A percentile compares a stretch with the other conserved stretches of the same genome.
phyloP scores from a whole-genome alignment of 2,888 invertebrate genomes.

The Monopis laevigella region DNA sequence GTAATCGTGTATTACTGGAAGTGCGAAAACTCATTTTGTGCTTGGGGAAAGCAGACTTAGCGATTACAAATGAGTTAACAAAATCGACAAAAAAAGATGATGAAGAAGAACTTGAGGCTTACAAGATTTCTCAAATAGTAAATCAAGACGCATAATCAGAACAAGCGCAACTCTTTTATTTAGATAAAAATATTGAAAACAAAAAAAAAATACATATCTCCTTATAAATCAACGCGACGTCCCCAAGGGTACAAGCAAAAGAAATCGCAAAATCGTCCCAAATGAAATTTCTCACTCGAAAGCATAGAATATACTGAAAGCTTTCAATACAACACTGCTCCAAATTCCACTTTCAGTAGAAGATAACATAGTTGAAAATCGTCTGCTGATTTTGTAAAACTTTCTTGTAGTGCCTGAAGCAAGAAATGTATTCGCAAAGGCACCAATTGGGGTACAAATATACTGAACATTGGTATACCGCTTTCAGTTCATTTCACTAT shows the following conservation, averaged over 20 bases:
- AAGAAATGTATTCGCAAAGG: constrained; percentile 47
- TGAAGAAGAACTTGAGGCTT: too few species aligned
- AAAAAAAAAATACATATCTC: constrained; percentile 31
- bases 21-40: too few species aligned
- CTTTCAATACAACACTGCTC: constrained; percentile 19
- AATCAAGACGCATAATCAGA: too few species aligned
- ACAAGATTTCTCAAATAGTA: too few species aligned
- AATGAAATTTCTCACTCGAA: constrained; percentile 60
- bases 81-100: too few species aligned
- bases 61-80: too few species aligned
- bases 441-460: constrained; percentile 49
- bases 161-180: too few species aligned
- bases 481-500: too few species aligned
- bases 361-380: constrained; percentile 20
- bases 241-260: constrained; percentile 39
- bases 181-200: too few species aligned
- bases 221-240: constrained; percentile 49
- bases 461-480: constrained; percentile 23
- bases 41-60: too few species aligned
- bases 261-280: constrained; percentile 58
- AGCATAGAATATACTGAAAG: constrained; percentile 39
- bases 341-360: constrained; percentile 20
- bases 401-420: constrained; percentile 34
- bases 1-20: too few species aligned
- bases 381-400: constrained; percentile 15